phyloP scores from a whole-genome alignment of 2,888 invertebrate genomes.

The Sarcophaga caerulescens region DNA sequence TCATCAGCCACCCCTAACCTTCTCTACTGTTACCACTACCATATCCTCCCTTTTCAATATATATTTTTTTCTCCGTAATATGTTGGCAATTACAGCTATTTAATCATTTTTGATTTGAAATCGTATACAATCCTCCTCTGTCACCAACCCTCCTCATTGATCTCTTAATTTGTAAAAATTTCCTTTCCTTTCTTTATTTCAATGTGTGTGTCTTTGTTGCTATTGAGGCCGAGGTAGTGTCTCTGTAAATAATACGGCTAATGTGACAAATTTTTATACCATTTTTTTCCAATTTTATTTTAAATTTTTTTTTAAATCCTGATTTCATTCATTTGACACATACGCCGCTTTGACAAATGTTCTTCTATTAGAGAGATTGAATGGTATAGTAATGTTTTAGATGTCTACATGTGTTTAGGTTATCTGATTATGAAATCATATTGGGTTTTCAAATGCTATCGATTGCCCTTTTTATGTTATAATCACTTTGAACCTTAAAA shows the following conservation, averaged over 20 bases:
- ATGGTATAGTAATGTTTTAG: constrained; percentile 34
- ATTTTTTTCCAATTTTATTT: constrained; percentile 8
- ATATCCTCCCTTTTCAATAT: background rate
- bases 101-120: constrained; percentile 52
- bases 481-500: constrained; percentile 5
- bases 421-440: constrained; percentile 59
- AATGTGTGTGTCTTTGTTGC: constrained; percentile 7
- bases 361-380: constrained; percentile 24
- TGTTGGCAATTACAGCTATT: constrained; percentile 66
- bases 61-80: constrained; percentile 31
- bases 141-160: constrained; percentile 56
- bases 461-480: constrained; percentile 54
- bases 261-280: constrained; percentile 66
- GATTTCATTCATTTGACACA: constrained; percentile 56
- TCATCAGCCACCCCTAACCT: background rate
- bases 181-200: constrained; percentile 8
- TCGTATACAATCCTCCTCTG: constrained; percentile 30
- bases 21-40: background rate
- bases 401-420: constrained; percentile 48
- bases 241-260: constrained; percentile 47
- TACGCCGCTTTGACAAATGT: background rate
- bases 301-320: background rate
- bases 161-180: constrained; percentile 50
- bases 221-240: constrained; percentile 17
- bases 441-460: constrained; percentile 33